These are phyloP conservation scores for Camponotus floridanus DNA, from an alignment of 1,140 invertebrate species.

Conservation along the genomic window DNA sequence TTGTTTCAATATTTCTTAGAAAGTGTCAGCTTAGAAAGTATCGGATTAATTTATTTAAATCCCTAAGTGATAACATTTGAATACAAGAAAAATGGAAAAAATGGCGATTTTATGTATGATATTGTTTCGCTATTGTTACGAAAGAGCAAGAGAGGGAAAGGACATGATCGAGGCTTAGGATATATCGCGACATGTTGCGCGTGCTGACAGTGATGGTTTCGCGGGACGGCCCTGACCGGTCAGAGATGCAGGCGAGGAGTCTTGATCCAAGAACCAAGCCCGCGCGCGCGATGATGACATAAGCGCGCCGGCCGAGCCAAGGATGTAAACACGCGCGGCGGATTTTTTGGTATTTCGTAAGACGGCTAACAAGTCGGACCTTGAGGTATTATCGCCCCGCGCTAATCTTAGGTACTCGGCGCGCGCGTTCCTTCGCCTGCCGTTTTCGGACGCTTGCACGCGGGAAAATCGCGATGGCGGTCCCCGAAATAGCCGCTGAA, in stretches of 20 bases:
- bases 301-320: constrained; percentile 69
- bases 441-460: constrained; percentile 47
- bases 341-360: constrained; percentile 76
- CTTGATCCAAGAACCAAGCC: constrained; percentile 55
- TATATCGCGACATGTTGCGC: constrained; percentile 12
- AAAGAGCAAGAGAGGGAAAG: no score
- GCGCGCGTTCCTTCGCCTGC: constrained; percentile 1
- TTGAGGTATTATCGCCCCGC: constrained; percentile 76
- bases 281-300: constrained; percentile 69
- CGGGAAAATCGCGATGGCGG: constrained; percentile 57
- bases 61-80: not conserved
- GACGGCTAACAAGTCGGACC: constrained; percentile 71
- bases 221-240: constrained; percentile 61
- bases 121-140: not conserved
- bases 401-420: constrained; percentile 70
- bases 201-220: constrained; percentile 26
- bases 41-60: not conserved
- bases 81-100: not conserved
- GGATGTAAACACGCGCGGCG: constrained; percentile 72
- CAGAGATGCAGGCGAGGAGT: constrained; percentile 39
- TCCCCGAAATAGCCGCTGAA: constrained; percentile 60
- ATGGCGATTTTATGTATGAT: not conserved
- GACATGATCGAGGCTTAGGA: not conserved
- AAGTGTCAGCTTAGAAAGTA: not conserved
- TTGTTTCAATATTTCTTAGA: not conserved